phyloP scores from a whole-genome alignment of 2,797 vertebrate genomes.

The Podarcis siculus region DNA sequence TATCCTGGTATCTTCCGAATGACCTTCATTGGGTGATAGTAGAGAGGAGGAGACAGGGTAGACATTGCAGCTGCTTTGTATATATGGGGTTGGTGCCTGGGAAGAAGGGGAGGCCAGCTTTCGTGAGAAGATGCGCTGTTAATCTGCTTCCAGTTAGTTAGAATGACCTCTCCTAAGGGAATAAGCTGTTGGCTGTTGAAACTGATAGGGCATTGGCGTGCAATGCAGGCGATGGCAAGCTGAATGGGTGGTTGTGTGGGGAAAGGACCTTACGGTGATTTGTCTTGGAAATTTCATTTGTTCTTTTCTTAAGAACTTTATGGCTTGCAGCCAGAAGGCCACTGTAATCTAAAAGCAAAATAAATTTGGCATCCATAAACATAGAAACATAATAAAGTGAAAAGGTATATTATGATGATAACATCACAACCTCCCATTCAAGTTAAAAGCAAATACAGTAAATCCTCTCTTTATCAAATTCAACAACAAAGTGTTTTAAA shows the following conservation, averaged over 20 bases:
- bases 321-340: background rate
- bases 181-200: constrained; percentile 37
- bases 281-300: background rate
- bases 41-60: background rate
- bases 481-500: background rate
- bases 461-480: background rate
- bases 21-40: background rate
- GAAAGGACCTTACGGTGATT: background rate
- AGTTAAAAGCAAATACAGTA: background rate
- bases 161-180: constrained; percentile 35
- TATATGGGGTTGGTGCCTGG: background rate
- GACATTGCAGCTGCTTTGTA: background rate
- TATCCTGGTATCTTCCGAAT: background rate
- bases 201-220: background rate
- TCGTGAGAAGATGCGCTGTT: constrained; percentile 23
- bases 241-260: constrained; percentile 1
- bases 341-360: background rate
- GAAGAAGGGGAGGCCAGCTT: constrained; percentile 4
- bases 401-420: background rate
- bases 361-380: background rate
- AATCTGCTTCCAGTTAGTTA: constrained; percentile 53
- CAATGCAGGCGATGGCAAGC: fast-evolving
- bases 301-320: background rate
- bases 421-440: background rate
- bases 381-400: background rate